Conservation (phyloP, 2,888 invertebrate species). For the Syrista parreyssii region DNA sequence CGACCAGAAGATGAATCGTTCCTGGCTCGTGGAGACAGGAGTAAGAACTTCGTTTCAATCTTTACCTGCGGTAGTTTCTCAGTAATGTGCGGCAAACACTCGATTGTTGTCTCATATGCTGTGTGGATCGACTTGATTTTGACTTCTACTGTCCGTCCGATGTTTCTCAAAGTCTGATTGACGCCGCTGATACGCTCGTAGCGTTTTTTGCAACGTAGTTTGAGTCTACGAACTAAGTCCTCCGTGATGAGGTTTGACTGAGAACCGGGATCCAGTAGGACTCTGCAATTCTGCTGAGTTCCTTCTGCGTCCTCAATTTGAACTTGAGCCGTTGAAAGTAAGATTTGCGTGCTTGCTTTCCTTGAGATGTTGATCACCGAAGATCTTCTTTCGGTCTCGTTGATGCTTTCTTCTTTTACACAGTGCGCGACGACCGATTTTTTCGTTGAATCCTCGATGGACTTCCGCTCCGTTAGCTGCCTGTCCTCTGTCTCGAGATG, state of each 20-base stretch:
- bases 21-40: constrained; percentile 24
- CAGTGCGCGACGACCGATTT: constrained; percentile 12
- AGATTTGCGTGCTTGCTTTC: constrained; percentile 17
- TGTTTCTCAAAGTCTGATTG: constrained; percentile 15
- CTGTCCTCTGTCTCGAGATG: constrained; percentile 18
- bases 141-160: constrained; percentile 13
- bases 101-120: constrained; percentile 18
- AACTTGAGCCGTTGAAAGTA: constrained; percentile 33
- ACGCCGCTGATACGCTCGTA: constrained; percentile 21
- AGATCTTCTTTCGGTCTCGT: background rate
- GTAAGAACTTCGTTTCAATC: constrained; percentile 15
- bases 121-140: constrained; percentile 23
- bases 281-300: constrained; percentile 18
- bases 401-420: background rate
- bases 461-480: background rate
- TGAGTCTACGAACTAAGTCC: constrained; percentile 21
- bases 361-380: constrained; percentile 1
- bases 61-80: constrained; percentile 19
- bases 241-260: constrained; percentile 29
- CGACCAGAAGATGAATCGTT: constrained; percentile 20
- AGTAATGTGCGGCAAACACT: constrained; percentile 28
- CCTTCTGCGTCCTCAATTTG: constrained; percentile 24
- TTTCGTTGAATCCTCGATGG: constrained; percentile 8
- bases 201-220: constrained; percentile 17
- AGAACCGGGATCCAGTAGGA: constrained; percentile 29